phyloP scores from a whole-genome alignment of 2,113 vertebrate species.

The Garra rufa region DNA sequence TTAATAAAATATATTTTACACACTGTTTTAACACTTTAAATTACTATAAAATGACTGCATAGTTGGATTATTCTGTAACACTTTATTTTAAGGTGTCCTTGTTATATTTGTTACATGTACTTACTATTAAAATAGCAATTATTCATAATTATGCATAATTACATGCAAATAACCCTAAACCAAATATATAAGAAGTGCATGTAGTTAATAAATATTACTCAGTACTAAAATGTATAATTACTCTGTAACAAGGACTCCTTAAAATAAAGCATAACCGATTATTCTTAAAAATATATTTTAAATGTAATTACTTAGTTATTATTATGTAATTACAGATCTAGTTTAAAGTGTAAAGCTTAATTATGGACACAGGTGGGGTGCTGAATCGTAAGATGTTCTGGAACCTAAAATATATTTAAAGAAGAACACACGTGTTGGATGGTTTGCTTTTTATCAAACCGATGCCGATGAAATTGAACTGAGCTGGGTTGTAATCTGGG shows the following conservation, averaged over 20 bases:
- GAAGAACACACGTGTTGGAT: slow-evolving; percentile 68
- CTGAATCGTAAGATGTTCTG: background rate
- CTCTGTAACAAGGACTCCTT: too few species aligned
- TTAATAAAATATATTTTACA: slow-evolving; percentile 24
- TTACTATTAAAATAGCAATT: too few species aligned
- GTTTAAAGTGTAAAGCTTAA: background rate
- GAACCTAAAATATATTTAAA: slow-evolving; percentile 53
- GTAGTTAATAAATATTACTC: too few species aligned
- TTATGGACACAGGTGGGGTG: background rate
- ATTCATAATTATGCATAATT: too few species aligned
- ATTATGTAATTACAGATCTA: background rate
- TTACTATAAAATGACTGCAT: background rate
- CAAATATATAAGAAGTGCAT: too few species aligned
- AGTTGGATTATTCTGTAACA: background rate
- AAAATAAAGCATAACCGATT: too few species aligned
- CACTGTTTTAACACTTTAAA: background rate
- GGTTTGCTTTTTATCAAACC: slow-evolving; percentile 60
- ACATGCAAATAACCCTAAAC: too few species aligned
- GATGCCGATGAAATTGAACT: slow-evolving; percentile 62
- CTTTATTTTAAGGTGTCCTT: too few species aligned
- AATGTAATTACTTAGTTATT: background rate
- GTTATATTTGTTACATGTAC: too few species aligned
- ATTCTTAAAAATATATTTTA: background rate
- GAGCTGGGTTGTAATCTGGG: slow-evolving; percentile 66
- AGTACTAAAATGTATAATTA: too few species aligned